phyloP scores from a whole-genome alignment of 2,888 invertebrate genomes.

The Pherbina coryleti region DNA sequence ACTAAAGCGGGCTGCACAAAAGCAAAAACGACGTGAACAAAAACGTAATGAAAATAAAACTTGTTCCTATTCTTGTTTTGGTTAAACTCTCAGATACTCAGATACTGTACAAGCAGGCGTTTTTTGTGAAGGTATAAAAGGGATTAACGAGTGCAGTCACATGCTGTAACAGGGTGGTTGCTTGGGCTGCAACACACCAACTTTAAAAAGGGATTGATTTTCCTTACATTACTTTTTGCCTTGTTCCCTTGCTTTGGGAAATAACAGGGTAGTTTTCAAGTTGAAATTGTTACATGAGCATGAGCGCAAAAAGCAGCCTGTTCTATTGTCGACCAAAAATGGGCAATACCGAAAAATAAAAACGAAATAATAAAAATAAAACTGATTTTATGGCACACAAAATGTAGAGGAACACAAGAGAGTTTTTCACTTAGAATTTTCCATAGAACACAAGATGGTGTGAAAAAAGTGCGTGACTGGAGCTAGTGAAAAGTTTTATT shows the following conservation, averaged over 20 bases:
- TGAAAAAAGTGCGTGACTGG: no score
- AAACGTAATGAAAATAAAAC: conserved; percentile 1
- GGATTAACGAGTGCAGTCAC: conserved; percentile 9
- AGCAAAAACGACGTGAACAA: neutral
- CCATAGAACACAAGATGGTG: no score
- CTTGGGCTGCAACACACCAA: neutral
- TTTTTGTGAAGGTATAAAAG: neutral
- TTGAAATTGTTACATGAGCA: neutral
- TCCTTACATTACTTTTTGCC: neutral
- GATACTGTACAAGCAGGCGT: neutral
- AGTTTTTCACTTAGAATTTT: no score
- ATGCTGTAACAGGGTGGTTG: neutral
- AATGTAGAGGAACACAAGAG: neutral
- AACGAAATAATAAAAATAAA: neutral
- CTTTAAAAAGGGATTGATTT: neutral
- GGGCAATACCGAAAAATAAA: neutral
- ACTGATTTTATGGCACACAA: neutral
- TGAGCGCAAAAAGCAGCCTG: neutral
- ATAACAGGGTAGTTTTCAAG: conserved; percentile 10
- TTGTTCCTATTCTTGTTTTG: neutral
- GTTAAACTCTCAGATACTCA: neutral
- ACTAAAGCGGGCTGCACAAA: neutral
- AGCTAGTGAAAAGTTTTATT: no score
- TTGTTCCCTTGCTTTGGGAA: neutral
- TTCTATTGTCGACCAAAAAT: neutral